phyloP scores from a whole-genome alignment of 2,888 invertebrate genomes.

The Pediacus dermestoides region DNA sequence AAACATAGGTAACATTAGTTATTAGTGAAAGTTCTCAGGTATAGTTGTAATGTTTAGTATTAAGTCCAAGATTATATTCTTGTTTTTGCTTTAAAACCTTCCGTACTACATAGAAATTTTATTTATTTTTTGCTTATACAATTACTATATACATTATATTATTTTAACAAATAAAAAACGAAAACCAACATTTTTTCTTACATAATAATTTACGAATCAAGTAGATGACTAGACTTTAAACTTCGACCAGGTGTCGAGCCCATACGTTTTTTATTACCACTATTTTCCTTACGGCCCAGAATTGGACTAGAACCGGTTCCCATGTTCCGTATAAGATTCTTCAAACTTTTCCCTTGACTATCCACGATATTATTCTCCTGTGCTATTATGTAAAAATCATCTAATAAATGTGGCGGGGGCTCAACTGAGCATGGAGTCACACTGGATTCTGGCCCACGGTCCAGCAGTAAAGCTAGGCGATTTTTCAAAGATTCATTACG shows the following conservation, averaged over 20 bases:
- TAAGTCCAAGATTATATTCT: too few relatives aligned
- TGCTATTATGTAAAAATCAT: conserved; percentile 88
- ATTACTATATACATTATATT: too few relatives aligned
- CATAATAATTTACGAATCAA: conserved; percentile 23
- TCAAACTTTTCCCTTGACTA: conserved; percentile 71
- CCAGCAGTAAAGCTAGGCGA: conserved; percentile 54
- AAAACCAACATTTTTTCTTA: too few relatives aligned
- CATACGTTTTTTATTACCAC: conserved; percentile 49
- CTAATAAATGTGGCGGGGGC: conserved; percentile 76
- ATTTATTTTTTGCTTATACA: too few relatives aligned
- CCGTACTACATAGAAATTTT: too few relatives aligned
- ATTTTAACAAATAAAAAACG: too few relatives aligned
- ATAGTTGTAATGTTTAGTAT: conserved; percentile 10
- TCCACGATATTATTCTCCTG: conserved; percentile 63
- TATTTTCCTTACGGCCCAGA: conserved; percentile 64
- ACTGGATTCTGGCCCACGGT: conserved; percentile 41
- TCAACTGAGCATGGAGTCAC: conserved; percentile 64
- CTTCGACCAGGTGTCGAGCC: conserved; percentile 19
- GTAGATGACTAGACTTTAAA: conserved; percentile 24
- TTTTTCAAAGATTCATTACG: conserved; percentile 72
- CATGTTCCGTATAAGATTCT: conserved; percentile 77
- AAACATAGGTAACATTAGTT: conserved; percentile 60
- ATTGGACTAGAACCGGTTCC: conserved; percentile 76
- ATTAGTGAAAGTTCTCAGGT: conserved; percentile 14
- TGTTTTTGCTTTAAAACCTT: too few relatives aligned